A percentile compares a stretch with the other conserved stretches of the same genome.
Evolutionary conservation across 2,888 invertebrate species (phyloP).

Genomic region (Odiellus spinosus): DNA sequence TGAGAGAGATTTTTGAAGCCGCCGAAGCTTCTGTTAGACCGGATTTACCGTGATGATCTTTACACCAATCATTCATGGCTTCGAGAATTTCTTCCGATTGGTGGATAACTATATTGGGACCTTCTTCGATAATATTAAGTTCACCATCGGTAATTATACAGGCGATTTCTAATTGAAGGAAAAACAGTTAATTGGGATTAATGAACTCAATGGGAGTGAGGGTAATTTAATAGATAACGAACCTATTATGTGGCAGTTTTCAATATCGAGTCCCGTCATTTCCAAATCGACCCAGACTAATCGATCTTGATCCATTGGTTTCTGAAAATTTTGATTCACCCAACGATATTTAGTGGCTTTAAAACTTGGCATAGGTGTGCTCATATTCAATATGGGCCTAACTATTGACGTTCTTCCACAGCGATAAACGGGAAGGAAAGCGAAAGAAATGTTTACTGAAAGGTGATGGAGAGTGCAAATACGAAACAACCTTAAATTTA

Average conservation of each 20-base stretch:
- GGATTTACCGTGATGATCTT: conserved; percentile 58
- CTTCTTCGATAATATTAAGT: conserved; percentile 55
- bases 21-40: conserved; percentile 59
- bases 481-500: too few species aligned
- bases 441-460: too few species aligned
- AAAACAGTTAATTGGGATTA: too few species aligned
- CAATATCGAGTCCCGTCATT: conserved; percentile 76
- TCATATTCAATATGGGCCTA: too few species aligned
- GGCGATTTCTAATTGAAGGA: conserved; percentile 70
- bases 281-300: conserved; percentile 26
- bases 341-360: too few species aligned
- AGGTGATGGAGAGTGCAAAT: too few species aligned
- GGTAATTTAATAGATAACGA: too few species aligned
- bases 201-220: too few species aligned
- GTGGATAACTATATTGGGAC: conserved; percentile 58
- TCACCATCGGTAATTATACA: conserved; percentile 70
- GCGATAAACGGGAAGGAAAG: too few species aligned
- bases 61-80: conserved; percentile 72
- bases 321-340: too few species aligned
- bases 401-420: too few species aligned
- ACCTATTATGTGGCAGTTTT: conserved; percentile 47
- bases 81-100: conserved; percentile 53
- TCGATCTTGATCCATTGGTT: not conserved
- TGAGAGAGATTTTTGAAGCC: conserved; percentile 46
- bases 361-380: too few species aligned